Conservation (phyloP, 2,888 invertebrate genomes). For the Drosophila dives region DNA sequence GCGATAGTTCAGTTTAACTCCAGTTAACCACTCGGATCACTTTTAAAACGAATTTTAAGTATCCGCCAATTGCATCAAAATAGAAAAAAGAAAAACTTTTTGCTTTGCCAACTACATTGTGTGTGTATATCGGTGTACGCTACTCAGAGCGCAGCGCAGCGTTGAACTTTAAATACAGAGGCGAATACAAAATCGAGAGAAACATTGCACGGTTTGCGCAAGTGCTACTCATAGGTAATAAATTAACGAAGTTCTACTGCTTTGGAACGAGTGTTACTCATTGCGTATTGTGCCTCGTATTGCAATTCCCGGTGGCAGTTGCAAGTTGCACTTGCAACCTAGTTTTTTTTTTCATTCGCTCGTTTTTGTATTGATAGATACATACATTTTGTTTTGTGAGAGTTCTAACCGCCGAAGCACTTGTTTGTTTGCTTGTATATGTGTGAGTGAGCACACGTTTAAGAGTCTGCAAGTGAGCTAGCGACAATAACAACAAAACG, state of each 20-base stretch:
- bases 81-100: conserved; percentile 36
- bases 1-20: neutral
- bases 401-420: conserved; percentile 46
- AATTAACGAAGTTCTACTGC: conserved; percentile 9
- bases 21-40: neutral
- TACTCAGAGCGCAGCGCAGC: conserved; percentile 50
- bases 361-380: conserved; percentile 26
- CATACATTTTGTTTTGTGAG: conserved; percentile 40
- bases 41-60: conserved; percentile 19
- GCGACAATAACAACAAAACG: conserved; percentile 34
- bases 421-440: conserved; percentile 15
- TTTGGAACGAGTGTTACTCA: neutral
- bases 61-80: conserved; percentile 37
- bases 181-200: conserved; percentile 22
- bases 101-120: conserved; percentile 15
- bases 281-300: conserved; percentile 19
- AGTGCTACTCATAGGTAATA: conserved; percentile 21
- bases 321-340: conserved; percentile 42
- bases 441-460: conserved; percentile 38
- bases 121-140: conserved; percentile 24
- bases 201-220: conserved; percentile 14
- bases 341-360: conserved; percentile 20
- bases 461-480: conserved; percentile 14
- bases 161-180: conserved; percentile 55
- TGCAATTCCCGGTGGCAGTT: conserved; percentile 14